Percentiles rank a stretch among this genome's conserved stretches.
Conservation (phyloP, 1,140 invertebrate genomes). For the Gyrodactylus bullatarudis region DNA sequence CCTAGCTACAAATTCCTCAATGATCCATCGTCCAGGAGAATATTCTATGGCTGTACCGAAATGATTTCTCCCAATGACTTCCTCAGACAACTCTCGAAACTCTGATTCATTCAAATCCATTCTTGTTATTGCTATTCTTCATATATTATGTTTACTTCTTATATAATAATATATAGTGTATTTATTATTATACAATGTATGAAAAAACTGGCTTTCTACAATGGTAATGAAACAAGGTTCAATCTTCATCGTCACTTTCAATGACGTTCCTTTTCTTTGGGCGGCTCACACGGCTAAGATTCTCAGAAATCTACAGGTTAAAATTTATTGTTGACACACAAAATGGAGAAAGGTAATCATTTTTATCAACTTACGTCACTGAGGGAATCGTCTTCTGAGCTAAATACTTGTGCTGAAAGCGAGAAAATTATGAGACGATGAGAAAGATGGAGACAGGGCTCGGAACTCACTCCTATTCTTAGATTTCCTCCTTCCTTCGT, state of each 20-base stretch:
- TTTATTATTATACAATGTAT: no score
- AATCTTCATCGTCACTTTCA: no score
- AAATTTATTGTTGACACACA: no score
- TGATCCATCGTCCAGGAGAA: background rate
- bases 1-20: background rate
- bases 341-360: no score
- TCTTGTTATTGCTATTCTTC: background rate
- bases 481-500: background rate
- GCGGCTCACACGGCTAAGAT: no score
- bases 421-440: background rate
- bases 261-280: no score
- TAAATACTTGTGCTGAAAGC: background rate
- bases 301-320: no score
- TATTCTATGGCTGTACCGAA: background rate
- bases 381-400: background rate
- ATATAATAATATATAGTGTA: no score
- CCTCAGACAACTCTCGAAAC: background rate
- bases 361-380: background rate
- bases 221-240: no score
- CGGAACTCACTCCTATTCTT: background rate
- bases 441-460: background rate
- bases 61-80: background rate
- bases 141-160: no score
- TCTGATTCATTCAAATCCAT: background rate
- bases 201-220: no score